A percentile compares a stretch with the other conserved stretches of the same genome.
Evolutionary conservation across 1,140 invertebrate genomes (phyloP).

Genomic region (Tetragnatha versicolor): DNA sequence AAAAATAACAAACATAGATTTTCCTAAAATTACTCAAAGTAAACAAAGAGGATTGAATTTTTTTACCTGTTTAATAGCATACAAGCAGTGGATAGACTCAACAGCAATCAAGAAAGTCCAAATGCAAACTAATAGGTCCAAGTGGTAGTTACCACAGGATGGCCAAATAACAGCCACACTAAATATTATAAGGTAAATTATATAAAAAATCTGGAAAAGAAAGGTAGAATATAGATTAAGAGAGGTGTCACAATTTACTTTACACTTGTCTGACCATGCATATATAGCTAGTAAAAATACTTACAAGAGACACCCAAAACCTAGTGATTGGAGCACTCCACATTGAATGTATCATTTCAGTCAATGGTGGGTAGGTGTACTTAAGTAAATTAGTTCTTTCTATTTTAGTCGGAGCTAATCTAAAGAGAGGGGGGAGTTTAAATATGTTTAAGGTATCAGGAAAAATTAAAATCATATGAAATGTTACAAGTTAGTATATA

Average conservation of each 20-base stretch:
- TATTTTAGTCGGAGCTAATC: not conserved
- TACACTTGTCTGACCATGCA: no score
- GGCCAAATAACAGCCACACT: conserved; percentile 63
- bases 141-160: conserved; percentile 62
- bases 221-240: not conserved
- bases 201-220: conserved; percentile 62
- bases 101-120: conserved; percentile 59
- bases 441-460: not conserved
- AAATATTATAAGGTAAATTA: conserved; percentile 63
- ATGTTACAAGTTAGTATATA: not conserved
- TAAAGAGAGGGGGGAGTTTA: not conserved
- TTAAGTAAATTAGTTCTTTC: conserved; percentile 6
- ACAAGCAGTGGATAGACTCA: conserved; percentile 21
- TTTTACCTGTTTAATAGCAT: conserved; percentile 20
- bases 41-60: no score
- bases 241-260: not conserved
- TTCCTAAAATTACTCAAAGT: no score
- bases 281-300: no score
- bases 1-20: no score
- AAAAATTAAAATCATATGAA: not conserved
- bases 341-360: conserved; percentile 59
- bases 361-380: conserved; percentile 28
- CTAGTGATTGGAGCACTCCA: conserved; percentile 61
- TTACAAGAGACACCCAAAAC: conserved; percentile 60
- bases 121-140: conserved; percentile 63